Conservation (phyloP, 2,888 invertebrate genomes). For the Altica lythri region DNA sequence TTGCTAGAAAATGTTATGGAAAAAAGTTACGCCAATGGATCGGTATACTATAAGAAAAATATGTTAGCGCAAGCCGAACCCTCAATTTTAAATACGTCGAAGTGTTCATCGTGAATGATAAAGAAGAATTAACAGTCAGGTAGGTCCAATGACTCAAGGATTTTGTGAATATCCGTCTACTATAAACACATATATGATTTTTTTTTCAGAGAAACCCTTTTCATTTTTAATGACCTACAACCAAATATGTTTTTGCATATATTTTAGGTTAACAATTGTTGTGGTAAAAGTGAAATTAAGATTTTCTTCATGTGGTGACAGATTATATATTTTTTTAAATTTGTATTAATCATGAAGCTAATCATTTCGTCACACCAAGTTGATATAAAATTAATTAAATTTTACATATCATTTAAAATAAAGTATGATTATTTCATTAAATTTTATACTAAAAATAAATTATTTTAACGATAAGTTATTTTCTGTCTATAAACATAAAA, state of each 20-base stretch:
- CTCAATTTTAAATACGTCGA: constrained; percentile 41
- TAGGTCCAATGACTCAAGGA: constrained; percentile 40
- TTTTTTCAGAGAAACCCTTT: constrained; percentile 6
- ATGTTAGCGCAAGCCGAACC: constrained; percentile 41
- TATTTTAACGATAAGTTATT: constrained; percentile 15
- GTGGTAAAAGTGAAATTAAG: too few species aligned
- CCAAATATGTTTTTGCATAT: too few species aligned
- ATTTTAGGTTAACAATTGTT: too few species aligned
- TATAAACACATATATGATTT: too few species aligned
- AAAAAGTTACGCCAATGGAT: constrained; percentile 22
- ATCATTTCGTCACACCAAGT: constrained; percentile 6
- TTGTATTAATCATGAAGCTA: constrained; percentile 3
- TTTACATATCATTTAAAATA: constrained; percentile 8
- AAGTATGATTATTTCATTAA: constrained; percentile 9
- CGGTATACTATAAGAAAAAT: constrained; percentile 14
- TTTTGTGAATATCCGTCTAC: constrained; percentile 34
- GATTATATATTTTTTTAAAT: too few species aligned
- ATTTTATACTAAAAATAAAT: constrained; percentile 14
- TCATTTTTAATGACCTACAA: constrained; percentile 1
- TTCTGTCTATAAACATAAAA: constrained; percentile 9
- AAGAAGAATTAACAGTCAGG: constrained; percentile 38
- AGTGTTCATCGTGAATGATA: constrained; percentile 42
- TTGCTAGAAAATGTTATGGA: too few species aligned
- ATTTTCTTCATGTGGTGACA: too few species aligned
- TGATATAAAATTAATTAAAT: constrained; percentile 19